These are phyloP conservation scores for Megaceryle maxima DNA, from an alignment of 2,113 vertebrate species.

Conservation along the genomic window DNA sequence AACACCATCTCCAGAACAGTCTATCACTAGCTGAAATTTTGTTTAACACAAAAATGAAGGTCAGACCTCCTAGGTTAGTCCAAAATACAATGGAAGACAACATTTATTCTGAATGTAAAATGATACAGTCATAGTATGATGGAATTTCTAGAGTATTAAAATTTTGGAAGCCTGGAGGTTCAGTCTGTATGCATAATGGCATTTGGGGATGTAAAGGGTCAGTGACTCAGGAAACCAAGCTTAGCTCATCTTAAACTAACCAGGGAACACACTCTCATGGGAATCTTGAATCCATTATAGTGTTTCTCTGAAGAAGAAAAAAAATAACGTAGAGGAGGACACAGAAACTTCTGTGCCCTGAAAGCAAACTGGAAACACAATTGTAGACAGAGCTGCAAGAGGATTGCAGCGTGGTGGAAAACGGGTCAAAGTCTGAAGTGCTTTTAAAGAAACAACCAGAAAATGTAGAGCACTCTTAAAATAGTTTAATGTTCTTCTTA, in stretches of 20 bases:
- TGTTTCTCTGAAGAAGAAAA: not conserved
- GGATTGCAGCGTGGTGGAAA: not conserved
- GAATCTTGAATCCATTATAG: not conserved
- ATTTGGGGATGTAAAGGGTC: not conserved
- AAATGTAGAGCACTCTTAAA: not conserved
- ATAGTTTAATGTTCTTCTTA: not conserved
- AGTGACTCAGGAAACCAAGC: not conserved
- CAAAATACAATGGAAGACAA: not conserved
- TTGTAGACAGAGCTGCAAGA: not conserved
- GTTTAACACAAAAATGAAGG: not conserved
- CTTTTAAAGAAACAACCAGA: not conserved
- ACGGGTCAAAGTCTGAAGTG: not conserved
- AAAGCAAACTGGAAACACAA: not conserved
- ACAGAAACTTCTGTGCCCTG: not conserved
- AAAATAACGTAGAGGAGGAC: no score
- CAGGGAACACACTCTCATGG: not conserved
- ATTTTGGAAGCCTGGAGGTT: not conserved
- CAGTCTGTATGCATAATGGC: not conserved
- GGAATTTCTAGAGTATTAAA: not conserved
- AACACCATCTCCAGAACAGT: not conserved
- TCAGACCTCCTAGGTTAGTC: not conserved
- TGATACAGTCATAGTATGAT: not conserved
- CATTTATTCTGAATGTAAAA: not conserved
- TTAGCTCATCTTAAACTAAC: not conserved
- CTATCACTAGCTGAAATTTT: not conserved